Conservation (phyloP, 2,888 invertebrate genomes). For the Neuroscelio doddi region DNA sequence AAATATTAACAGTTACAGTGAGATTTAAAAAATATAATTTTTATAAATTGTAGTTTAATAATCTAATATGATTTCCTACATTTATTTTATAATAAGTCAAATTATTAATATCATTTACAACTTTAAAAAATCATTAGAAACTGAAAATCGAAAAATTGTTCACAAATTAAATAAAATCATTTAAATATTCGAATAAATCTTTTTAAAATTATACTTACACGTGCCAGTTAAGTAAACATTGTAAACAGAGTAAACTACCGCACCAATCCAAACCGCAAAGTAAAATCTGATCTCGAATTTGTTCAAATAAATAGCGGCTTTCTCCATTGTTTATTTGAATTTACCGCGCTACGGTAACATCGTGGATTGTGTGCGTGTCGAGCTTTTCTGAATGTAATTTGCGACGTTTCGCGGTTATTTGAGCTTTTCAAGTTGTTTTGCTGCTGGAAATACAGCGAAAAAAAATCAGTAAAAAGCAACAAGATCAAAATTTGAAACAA, state of each 20-base stretch:
- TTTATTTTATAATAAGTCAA: not conserved
- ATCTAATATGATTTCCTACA: no score
- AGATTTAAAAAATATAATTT: no score
- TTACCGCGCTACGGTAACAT: not conserved
- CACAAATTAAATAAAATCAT: no score
- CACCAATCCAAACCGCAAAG: conserved; percentile 74
- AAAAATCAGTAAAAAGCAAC: not conserved
- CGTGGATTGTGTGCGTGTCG: not conserved
- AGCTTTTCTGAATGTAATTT: not conserved
- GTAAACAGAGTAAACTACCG: conserved; percentile 76
- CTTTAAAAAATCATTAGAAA: no score
- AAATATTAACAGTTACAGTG: no score
- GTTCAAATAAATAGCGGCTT: conserved; percentile 27
- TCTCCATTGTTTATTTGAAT: not conserved
- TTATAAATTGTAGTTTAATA: no score
- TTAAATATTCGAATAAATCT: no score
- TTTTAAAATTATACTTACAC: conserved; percentile 73
- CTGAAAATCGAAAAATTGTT: no score
- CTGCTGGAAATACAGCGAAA: not conserved
- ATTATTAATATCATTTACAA: no score
- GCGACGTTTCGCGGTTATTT: conserved; percentile 4
- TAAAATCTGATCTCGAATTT: conserved; percentile 73
- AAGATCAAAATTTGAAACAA: not conserved
- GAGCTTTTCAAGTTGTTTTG: not conserved
- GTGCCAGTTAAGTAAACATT: conserved; percentile 74